Evolutionary conservation across 2,888 invertebrate species (phyloP).

Genomic region (Conistra vaccinii): DNA sequence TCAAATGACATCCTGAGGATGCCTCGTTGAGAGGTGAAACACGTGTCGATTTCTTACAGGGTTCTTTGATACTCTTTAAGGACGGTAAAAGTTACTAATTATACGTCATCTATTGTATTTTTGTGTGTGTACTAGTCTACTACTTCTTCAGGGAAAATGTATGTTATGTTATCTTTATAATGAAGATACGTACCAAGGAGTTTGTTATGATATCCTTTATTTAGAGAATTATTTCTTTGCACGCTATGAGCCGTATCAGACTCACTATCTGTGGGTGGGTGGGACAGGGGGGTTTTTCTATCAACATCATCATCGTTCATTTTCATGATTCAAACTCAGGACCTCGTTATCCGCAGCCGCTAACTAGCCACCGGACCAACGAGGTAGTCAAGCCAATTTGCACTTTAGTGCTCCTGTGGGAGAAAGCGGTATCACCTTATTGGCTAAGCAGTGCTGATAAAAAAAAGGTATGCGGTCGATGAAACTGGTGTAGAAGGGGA

Average conservation of each 20-base stretch:
- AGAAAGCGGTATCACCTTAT: neutral
- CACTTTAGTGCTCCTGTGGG: slow-evolving; percentile 12
- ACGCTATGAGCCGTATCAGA: neutral
- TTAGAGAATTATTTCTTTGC: neutral
- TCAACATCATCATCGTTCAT: neutral
- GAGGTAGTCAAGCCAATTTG: neutral
- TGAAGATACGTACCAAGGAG: neutral
- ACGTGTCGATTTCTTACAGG: no score
- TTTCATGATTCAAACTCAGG: slow-evolving; percentile 1
- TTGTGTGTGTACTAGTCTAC: no score
- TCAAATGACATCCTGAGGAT: no score
- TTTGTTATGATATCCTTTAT: neutral
- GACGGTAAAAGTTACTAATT: no score
- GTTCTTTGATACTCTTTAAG: no score
- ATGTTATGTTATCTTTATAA: neutral
- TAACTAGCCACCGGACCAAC: neutral
- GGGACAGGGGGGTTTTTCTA: neutral
- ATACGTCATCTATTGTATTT: no score
- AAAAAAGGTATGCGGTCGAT: neutral
- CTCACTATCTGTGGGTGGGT: neutral
- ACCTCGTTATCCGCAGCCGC: neutral
- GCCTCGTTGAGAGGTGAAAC: no score
- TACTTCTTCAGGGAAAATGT: no score
- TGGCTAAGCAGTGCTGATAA: neutral
- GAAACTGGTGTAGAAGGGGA: neutral